A percentile compares a stretch with the other conserved stretches of the same genome.
phyloP scores from a whole-genome alignment of 2,888 invertebrate genomes.

The Microctonus brassicae region DNA sequence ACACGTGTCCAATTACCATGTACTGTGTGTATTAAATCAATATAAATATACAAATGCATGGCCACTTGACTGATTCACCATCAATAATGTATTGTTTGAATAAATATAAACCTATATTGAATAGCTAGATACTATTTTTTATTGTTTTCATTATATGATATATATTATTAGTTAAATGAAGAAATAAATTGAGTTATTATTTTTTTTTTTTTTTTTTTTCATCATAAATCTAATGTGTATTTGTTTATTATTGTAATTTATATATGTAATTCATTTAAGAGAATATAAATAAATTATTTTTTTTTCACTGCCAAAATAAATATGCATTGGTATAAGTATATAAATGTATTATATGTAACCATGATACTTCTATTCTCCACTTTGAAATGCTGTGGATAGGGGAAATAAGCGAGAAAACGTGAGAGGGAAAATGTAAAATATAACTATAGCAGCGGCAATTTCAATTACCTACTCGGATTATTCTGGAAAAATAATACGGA shows the following conservation, averaged over 20 bases:
- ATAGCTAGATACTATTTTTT: too few species aligned
- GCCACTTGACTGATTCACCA: not conserved
- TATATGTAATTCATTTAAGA: too few species aligned
- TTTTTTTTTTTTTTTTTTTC: too few species aligned
- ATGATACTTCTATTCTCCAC: not conserved
- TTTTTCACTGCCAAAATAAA: not conserved
- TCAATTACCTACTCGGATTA: slow-evolving; percentile 1
- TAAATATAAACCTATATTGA: not conserved
- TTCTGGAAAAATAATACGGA: not conserved
- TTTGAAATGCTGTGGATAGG: too few species aligned
- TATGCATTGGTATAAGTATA: not conserved
- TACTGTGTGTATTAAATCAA: slow-evolving; percentile 39
- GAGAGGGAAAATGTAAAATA: not conserved
- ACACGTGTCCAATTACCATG: slow-evolving; percentile 69
- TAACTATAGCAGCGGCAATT: not conserved
- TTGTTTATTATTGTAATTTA: too few species aligned
- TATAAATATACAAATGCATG: not conserved
- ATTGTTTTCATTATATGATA: too few species aligned
- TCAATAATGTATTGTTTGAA: not conserved
- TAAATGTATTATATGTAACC: not conserved
- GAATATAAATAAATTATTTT: too few species aligned
- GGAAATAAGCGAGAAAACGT: not conserved
- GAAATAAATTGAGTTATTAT: too few species aligned
- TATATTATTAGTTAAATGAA: too few species aligned
- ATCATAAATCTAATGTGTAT: too few species aligned